phyloP scores from a whole-genome alignment of 1,140 invertebrate genomes.

The Schlechtendalia chinensis region DNA sequence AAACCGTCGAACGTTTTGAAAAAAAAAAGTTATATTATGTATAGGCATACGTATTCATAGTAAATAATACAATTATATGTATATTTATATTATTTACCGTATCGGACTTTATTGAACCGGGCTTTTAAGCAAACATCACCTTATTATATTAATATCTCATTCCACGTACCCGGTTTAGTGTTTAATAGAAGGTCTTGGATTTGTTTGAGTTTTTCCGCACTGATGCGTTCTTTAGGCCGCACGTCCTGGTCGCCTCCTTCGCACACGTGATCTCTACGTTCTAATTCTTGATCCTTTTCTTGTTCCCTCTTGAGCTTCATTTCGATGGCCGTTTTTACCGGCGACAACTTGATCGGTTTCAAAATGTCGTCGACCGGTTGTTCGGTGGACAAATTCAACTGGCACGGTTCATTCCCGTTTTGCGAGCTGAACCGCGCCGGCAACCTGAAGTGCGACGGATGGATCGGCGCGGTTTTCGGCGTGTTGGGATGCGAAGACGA shows the following conservation, averaged over 20 bases:
- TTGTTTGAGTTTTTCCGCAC: conserved; percentile 64
- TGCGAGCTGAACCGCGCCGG: conserved; percentile 21
- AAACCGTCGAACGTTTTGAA: too few relatives aligned
- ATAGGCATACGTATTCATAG: too few relatives aligned
- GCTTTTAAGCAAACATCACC: too few relatives aligned
- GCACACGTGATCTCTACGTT: conserved; percentile 50
- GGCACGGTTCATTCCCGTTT: conserved; percentile 34
- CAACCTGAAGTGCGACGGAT: conserved; percentile 40
- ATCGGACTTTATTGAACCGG: too few relatives aligned
- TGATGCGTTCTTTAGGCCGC: conserved; percentile 36
- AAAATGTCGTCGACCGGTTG: conserved; percentile 15
- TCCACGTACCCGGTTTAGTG: conserved; percentile 1
- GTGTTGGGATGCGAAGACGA: conserved; percentile 44
- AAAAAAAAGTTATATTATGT: too few relatives aligned
- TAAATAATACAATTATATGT: too few relatives aligned
- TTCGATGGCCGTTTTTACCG: conserved; percentile 46
- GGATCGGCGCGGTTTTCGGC: conserved; percentile 27
- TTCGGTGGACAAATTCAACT: conserved; percentile 32
- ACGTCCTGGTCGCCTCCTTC: conserved; percentile 50
- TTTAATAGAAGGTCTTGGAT: conserved; percentile 65
- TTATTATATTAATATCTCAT: not conserved
- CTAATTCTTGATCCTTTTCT: conserved; percentile 46
- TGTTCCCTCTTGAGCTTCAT: conserved; percentile 44
- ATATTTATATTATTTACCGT: too few relatives aligned
- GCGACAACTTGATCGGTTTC: conserved; percentile 35